These are phyloP conservation scores for Ephydatia muelleri DNA, from an alignment of 37 sponge, comb jelly and placozoan genomes.

Conservation along the genomic window DNA sequence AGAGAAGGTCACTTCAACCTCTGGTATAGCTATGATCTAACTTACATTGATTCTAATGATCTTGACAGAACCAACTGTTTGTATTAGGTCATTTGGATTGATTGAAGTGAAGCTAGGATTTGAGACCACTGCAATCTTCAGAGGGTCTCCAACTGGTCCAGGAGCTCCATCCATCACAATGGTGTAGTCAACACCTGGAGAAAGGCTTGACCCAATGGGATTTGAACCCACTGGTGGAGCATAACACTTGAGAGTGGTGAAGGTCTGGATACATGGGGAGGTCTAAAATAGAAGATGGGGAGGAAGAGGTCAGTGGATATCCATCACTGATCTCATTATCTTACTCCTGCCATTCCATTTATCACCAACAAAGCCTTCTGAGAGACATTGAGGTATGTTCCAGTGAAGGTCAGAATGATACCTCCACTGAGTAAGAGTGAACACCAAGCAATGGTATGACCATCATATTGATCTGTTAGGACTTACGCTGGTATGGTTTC, in stretches of 20 bases:
- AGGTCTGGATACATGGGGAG: neutral
- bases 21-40: neutral
- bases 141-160: conserved; percentile 26
- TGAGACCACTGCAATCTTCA: neutral
- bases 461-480: neutral
- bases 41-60: neutral
- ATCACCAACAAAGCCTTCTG: conserved; percentile 32
- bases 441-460: neutral
- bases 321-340: neutral
- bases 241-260: neutral
- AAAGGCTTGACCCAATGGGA: conserved; percentile 6
- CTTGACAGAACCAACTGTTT: neutral
- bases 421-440: conserved; percentile 50
- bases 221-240: neutral
- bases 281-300: neutral
- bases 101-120: neutral
- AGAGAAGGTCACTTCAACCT: neutral
- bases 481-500: conserved; percentile 50
- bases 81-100: neutral
- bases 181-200: conserved; percentile 7
- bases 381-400: conserved; percentile 44
- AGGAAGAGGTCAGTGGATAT: neutral
- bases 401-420: conserved; percentile 43
- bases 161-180: conserved; percentile 31
- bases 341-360: neutral